phyloP scores from a whole-genome alignment of 2,888 invertebrate species.

The Archaeoteleia sp. region DNA sequence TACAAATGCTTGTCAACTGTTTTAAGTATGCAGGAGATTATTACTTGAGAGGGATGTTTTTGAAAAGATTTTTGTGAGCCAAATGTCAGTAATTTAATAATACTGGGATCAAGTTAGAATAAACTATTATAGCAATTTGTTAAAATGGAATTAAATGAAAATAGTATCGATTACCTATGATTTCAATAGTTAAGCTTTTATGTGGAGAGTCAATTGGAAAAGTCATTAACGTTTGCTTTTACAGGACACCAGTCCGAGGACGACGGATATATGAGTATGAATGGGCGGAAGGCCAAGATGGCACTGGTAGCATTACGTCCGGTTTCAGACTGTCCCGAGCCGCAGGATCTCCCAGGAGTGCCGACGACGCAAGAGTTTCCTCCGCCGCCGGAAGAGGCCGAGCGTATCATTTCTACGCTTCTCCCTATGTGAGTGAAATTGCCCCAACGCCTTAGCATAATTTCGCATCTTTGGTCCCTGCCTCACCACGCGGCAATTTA shows the following conservation, averaged over 20 bases:
- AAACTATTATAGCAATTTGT: too few species aligned
- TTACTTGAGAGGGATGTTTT: too few species aligned
- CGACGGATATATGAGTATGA: conserved; percentile 95
- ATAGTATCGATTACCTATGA: too few species aligned
- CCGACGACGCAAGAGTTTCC: conserved; percentile 78
- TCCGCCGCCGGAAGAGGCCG: conserved; percentile 86
- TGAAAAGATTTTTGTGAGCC: too few species aligned
- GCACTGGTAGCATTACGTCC: conserved; percentile 77
- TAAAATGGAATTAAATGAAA: too few species aligned
- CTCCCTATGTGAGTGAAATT: conserved; percentile 81
- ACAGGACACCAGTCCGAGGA: conserved; percentile 89
- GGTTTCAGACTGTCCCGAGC: conserved; percentile 80
- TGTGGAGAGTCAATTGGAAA: conserved; percentile 40
- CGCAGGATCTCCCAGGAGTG: conserved; percentile 74
- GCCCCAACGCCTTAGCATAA: conserved; percentile 9
- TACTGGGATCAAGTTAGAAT: too few species aligned
- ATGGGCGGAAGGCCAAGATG: conserved; percentile 88
- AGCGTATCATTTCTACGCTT: conserved; percentile 84
- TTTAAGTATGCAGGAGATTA: too few species aligned
- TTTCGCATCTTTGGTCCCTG: too few species aligned
- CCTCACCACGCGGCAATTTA: too few species aligned
- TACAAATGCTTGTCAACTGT: conserved; percentile 40
- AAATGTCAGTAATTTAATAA: too few species aligned
- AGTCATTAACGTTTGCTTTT: conserved; percentile 38
- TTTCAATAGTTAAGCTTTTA: too few species aligned